Percentiles rank a stretch among this genome's conserved stretches.
Evolutionary conservation across 2,888 invertebrate genomes (phyloP).

Genomic region (Miltochrista miniata): DNA sequence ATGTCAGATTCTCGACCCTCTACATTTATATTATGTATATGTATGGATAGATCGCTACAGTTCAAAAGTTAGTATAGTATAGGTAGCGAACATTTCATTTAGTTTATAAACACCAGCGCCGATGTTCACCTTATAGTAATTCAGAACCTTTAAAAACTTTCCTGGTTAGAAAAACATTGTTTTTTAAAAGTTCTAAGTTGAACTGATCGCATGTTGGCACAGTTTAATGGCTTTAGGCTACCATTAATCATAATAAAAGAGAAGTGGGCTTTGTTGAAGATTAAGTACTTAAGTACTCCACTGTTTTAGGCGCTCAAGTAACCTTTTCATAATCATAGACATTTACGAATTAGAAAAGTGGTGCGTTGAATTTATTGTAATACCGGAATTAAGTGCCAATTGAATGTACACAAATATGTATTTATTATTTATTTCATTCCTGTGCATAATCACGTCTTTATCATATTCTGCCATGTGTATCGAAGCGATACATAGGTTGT

Average conservation of each 20-base stretch:
- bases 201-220: not conserved
- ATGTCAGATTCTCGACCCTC: too few relatives aligned
- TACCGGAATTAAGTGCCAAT: too few relatives aligned
- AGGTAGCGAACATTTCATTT: not conserved
- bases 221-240: not conserved
- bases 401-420: too few relatives aligned
- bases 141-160: not conserved
- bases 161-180: not conserved
- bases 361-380: too few relatives aligned
- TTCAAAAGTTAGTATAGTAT: too few relatives aligned
- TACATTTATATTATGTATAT: too few relatives aligned
- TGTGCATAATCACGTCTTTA: too few relatives aligned
- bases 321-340: not conserved
- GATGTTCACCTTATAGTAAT: not conserved
- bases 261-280: slow-evolving; percentile 8
- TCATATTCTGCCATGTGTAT: too few relatives aligned
- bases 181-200: not conserved
- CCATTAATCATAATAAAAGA: slow-evolving; percentile 13
- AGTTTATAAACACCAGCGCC: not conserved
- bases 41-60: too few relatives aligned
- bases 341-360: not conserved
- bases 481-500: too few relatives aligned
- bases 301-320: not conserved
- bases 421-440: too few relatives aligned
- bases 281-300: not conserved